These are phyloP conservation scores for Anoncus sp. DNA, from an alignment of 2,888 invertebrate genomes.

Conservation along the genomic window DNA sequence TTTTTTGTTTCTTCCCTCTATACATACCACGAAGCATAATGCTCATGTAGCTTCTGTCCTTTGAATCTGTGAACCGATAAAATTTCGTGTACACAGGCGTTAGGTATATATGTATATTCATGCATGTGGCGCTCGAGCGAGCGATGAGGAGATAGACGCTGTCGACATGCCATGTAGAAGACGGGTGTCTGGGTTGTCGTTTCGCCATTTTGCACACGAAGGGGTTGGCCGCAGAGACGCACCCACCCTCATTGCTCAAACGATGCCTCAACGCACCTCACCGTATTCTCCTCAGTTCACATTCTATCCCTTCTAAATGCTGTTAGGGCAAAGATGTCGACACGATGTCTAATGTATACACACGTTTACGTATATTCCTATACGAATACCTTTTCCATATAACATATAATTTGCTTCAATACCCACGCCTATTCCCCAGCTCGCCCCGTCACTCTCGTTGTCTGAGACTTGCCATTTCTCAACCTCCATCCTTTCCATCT, in stretches of 20 bases:
- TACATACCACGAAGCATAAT: conserved; percentile 16
- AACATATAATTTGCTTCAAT: conserved; percentile 9
- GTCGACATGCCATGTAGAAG: conserved; percentile 18
- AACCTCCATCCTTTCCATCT: conserved; percentile 48
- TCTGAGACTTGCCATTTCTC: conserved; percentile 29
- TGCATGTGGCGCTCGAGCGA: conserved; percentile 64
- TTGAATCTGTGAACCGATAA: conserved; percentile 67
- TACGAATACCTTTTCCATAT: neutral
- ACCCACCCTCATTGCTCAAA: neutral
- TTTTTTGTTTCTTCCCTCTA: conserved; percentile 3
- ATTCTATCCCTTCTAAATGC: neutral
- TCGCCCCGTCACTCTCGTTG: conserved; percentile 19
- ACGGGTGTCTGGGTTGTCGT: conserved; percentile 19
- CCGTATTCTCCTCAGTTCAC: conserved; percentile 3
- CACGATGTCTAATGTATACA: neutral
- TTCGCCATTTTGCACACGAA: conserved; percentile 13
- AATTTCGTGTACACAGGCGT: conserved; percentile 70
- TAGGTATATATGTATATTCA: conserved; percentile 71
- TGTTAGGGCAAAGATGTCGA: neutral
- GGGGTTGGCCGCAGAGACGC: conserved; percentile 2
- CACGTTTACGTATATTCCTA: neutral
- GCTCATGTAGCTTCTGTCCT: conserved; percentile 45
- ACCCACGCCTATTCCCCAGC: neutral
- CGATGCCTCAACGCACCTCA: conserved; percentile 15
- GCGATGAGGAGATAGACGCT: conserved; percentile 20